Evolutionary conservation across 1,140 invertebrate genomes (phyloP).

Genomic region (Nasonia vitripennis): DNA sequence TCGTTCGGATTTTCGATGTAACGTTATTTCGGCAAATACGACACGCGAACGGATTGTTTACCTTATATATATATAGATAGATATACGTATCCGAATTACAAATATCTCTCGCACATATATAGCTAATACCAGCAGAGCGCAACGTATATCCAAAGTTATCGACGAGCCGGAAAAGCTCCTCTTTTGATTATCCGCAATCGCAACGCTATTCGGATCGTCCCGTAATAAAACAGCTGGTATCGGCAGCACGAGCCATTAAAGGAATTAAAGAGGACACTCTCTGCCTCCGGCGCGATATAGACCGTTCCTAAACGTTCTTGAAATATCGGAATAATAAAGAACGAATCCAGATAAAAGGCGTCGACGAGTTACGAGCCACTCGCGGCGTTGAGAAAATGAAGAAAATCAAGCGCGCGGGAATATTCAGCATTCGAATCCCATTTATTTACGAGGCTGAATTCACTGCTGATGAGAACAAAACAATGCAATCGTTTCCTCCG

Average conservation of each 20-base stretch:
- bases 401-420: background rate
- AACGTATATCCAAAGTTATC: too few species aligned
- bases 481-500: background rate
- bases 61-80: too few species aligned
- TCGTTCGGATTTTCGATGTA: too few species aligned
- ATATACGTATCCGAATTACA: too few species aligned
- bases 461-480: background rate
- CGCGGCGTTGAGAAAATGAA: slow-evolving; percentile 23
- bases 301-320: slow-evolving; percentile 39
- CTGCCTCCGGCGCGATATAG: background rate
- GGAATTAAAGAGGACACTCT: slow-evolving; percentile 37
- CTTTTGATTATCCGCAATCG: slow-evolving; percentile 30
- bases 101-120: too few species aligned
- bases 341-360: slow-evolving; percentile 7
- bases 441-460: background rate
- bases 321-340: slow-evolving; percentile 49
- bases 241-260: slow-evolving; percentile 33
- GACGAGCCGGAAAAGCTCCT: background rate
- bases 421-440: background rate
- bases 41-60: too few species aligned
- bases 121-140: too few species aligned
- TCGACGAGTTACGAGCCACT: slow-evolving; percentile 19
- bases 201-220: background rate
- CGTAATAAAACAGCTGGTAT: slow-evolving; percentile 37
- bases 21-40: too few species aligned